These are phyloP conservation scores for Antheraea mylitta DNA, from an alignment of 1,140 invertebrate species.

Conservation along the genomic window DNA sequence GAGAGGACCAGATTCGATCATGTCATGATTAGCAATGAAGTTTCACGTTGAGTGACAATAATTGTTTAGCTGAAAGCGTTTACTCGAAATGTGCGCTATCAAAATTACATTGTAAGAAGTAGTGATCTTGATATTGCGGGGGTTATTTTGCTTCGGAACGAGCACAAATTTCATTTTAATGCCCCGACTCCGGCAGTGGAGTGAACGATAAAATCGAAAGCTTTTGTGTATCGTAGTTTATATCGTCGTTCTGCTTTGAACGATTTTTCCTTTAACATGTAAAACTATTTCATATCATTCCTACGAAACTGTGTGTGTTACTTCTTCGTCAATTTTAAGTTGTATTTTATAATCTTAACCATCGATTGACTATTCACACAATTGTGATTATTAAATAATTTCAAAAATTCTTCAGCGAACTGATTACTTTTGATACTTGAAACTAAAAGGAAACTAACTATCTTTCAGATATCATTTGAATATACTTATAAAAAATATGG, in stretches of 20 bases:
- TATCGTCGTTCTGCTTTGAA: not conserved
- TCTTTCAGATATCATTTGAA: too few species aligned
- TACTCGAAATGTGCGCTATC: not conserved
- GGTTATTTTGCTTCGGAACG: constrained; percentile 27
- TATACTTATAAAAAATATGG: too few species aligned
- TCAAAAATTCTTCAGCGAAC: too few species aligned
- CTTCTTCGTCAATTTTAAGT: too few species aligned
- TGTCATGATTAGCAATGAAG: constrained; percentile 13
- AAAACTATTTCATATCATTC: not conserved
- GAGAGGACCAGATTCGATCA: constrained; percentile 53
- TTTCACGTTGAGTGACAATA: constrained; percentile 35
- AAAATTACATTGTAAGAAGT: constrained; percentile 9
- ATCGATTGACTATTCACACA: too few species aligned
- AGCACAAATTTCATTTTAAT: constrained; percentile 42
- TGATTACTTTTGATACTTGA: too few species aligned
- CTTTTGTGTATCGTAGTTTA: constrained; percentile 10
- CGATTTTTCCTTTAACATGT: not conserved
- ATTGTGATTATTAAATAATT: too few species aligned
- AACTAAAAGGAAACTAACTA: too few species aligned
- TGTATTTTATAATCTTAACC: too few species aligned
- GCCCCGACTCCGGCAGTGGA: constrained; percentile 17
- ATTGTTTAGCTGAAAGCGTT: constrained; percentile 12
- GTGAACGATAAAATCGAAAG: constrained; percentile 22
- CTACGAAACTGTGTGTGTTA: not conserved
- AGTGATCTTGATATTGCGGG: constrained; percentile 15